Evolutionary conservation across 2,888 invertebrate genomes (phyloP), one percentile per base, ranked within the genome.

Genomic region (Drosophila quinaria): DNA sequence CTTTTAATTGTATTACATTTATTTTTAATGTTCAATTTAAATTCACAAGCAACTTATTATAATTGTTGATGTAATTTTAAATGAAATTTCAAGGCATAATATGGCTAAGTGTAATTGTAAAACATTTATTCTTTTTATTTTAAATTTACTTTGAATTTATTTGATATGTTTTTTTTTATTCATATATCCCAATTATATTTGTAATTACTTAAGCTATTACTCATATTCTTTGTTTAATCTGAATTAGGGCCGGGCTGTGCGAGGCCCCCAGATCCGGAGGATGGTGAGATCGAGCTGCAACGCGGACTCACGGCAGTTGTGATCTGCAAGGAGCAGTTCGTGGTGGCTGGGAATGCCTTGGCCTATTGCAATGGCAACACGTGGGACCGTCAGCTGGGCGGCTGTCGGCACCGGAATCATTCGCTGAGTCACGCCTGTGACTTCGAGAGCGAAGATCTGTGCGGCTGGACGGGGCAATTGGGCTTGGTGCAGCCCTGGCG

Each of bases 401-500:
- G 86, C 11, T 97, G 97, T 67, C 87, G 90, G 0, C 78, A 42
- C 4, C 66, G 69, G 37, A 81, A 87, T 46, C 67, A 87, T 10
- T 19, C 50, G 0, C 52, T 35, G n/a, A 62, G 52, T 2, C 79
- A 87, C 10, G 55, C 62, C 11, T 93, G 92, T 60, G 92, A 93
- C 70, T 93, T 92, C 60, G 92, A 93, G 91, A 93, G 93, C 0
- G 92, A 93, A 0, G 94, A 94, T 76, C 89, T 96, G 0, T 97
- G 97, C 80, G 96, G 96, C n/a, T 97, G 97, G 97, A 94, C 93
- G 0, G 95, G 95, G 46, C 96, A 96, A 65, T 93, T 94, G 0
- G 56, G 71, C 0, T 93, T 93, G 0, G 95, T 96, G 70, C 96
- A 96, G 74, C 96, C 96, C 78, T 97, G 97, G 97, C 93, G 90